Base-by-base conservation (phyloP, 2,888 invertebrate genomes). In the Epinotia nisella region DNA sequence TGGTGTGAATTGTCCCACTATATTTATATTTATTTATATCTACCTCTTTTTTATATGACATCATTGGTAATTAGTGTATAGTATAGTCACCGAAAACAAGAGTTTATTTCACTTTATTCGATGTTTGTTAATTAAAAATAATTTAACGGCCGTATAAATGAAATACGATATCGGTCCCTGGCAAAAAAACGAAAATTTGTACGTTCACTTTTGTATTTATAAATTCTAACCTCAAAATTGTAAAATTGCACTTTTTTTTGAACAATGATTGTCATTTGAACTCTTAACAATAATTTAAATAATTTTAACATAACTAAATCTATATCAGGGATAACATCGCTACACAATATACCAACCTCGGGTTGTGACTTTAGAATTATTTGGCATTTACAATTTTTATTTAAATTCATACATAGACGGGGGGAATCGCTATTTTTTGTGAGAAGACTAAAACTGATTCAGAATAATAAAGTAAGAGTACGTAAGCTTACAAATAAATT, bases 181-280 rank as follows among this genome's bases (percentile, higher is more conserved):
- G 21, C 21, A 60, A 53, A 19, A 51, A 21, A 5, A 19, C 29
- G 15, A 59, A 66, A 53, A 67, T 61, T 72, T 72, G 72, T 72
- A 72, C 72, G 56, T 49, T 19, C 0, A 10, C 19, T 45, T 71
- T 72, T 61, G 66, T 71, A 45, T 5, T 11, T 67, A 19, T 21
- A 17, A 45, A 17, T 3, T 11, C 19, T 60, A 60, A 60, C 17
- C 35, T 53, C 35, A 24, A 60, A 55, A n/a, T 17, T 67, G 13
- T 61, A 53, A 29, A 68, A 61, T 72, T 71, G 66, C 71, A 67
- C 66, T 29, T 21, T 39, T n/a, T 24, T 65, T 72, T 72, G 67
- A 72, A 72, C 72, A 55, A 45, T 45, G 15, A 13, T 58, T 29
- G 13, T 35, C 24, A 53, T 59, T 49, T 15, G n/a, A n/a, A 60